Conservation (phyloP, 2,113 vertebrate genomes). For the Callipepla californica region DNA sequence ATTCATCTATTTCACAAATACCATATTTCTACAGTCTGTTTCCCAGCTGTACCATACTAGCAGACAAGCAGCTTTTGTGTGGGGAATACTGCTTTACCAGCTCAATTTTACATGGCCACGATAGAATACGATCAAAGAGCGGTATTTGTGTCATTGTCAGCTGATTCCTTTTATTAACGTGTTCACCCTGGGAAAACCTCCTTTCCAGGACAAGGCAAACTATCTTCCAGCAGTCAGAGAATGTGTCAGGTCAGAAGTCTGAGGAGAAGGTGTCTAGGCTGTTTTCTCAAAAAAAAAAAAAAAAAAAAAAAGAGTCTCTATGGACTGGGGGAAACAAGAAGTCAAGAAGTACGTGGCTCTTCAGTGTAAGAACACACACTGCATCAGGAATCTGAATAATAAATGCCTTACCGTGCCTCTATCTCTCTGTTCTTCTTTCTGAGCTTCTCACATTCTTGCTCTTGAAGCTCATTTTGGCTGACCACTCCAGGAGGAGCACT, state of each 20-base stretch:
- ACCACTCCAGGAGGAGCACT: neutral
- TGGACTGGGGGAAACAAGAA: neutral
- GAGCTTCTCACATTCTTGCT: neutral
- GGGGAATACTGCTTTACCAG: neutral
- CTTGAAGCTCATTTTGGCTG: neutral
- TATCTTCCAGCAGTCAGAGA: neutral
- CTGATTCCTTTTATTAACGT: neutral
- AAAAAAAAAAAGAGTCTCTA: neutral
- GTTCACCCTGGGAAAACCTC: neutral
- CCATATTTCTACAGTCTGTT: neutral
- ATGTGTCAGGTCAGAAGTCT: neutral
- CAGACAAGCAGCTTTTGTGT: neutral
- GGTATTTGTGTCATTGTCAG: neutral
- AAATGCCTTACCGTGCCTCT: neutral
- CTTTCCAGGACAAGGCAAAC: neutral
- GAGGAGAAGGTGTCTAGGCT: neutral
- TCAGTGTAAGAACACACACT: neutral
- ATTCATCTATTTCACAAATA: neutral
- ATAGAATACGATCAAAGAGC: neutral
- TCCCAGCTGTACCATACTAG: neutral
- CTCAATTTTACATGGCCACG: neutral
- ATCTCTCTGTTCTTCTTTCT: neutral
- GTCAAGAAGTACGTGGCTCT: neutral
- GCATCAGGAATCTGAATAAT: neutral
- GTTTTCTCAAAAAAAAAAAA: no score